Percentiles rank a stretch among this genome's conserved stretches.
These are phyloP conservation scores for Amniataba percoides DNA, from an alignment of 2,797 vertebrate genomes.

Conservation along the genomic window DNA sequence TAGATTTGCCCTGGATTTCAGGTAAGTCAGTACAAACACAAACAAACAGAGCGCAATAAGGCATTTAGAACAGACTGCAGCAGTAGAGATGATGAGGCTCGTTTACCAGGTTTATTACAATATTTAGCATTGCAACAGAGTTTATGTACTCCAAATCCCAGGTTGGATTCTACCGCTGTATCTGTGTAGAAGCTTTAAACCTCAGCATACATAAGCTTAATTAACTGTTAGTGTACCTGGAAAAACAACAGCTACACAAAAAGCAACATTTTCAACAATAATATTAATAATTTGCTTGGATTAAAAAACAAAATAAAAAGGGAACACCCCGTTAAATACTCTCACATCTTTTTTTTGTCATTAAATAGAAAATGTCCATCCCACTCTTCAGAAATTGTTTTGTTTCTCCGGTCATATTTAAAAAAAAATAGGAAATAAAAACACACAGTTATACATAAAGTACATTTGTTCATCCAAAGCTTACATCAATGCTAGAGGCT, in stretches of 20 bases:
- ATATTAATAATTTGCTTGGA: constrained; percentile 80
- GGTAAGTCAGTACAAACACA: constrained; percentile 41
- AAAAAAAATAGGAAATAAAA: constrained; percentile 59
- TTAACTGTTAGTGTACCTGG: constrained; percentile 69
- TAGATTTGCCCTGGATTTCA: constrained; percentile 24
- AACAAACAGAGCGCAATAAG: not conserved
- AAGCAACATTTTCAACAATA: constrained; percentile 63
- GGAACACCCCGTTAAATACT: constrained; percentile 85
- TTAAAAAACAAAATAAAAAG: constrained; percentile 80
- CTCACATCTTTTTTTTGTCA: constrained; percentile 77
- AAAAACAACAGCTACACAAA: constrained; percentile 57
- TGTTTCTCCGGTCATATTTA: constrained; percentile 49
- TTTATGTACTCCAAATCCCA: constrained; percentile 47
- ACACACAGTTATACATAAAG: constrained; percentile 56
- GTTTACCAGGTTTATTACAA: constrained; percentile 79
- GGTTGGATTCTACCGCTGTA: constrained; percentile 52
- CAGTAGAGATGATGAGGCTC: constrained; percentile 1
- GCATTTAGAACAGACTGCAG: not conserved
- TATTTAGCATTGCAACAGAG: constrained; percentile 61
- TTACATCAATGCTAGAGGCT: constrained; percentile 33
- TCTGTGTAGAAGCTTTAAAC: constrained; percentile 59
- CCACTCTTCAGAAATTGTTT: constrained; percentile 70
- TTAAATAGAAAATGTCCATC: constrained; percentile 87
- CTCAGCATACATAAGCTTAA: constrained; percentile 68
- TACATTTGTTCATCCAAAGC: constrained; percentile 56